Evolutionary conservation across 2,888 invertebrate species (phyloP).

Genomic region (Amphiduros pacificus): DNA sequence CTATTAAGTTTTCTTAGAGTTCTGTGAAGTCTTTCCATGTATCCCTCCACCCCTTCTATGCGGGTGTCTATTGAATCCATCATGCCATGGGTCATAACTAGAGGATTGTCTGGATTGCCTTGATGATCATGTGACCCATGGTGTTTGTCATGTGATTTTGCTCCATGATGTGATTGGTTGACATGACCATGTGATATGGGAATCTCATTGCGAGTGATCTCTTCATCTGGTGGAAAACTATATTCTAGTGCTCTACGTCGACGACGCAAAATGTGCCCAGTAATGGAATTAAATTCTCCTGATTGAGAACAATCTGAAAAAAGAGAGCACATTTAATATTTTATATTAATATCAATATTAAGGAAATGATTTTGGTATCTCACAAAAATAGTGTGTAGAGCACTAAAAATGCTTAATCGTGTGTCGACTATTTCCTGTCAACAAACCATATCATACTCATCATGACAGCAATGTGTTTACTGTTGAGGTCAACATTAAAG

Average conservation of each 20-base stretch:
- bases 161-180: not conserved
- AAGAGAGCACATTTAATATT: not conserved
- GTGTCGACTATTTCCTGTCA: too few relatives aligned
- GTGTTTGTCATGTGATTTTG: not conserved
- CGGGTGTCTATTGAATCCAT: slow-evolving; percentile 40
- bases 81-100: not conserved
- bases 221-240: not conserved
- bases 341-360: not conserved
- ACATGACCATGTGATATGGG: not conserved
- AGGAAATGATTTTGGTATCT: not conserved
- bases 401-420: too few relatives aligned
- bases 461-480: too few relatives aligned
- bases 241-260: slow-evolving; percentile 22
- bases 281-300: slow-evolving; percentile 55
- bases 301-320: slow-evolving; percentile 56
- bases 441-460: too few relatives aligned
- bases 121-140: not conserved
- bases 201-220: not conserved
- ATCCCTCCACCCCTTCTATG: slow-evolving; percentile 59
- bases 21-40: slow-evolving; percentile 64
- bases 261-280: slow-evolving; percentile 47
- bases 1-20: slow-evolving; percentile 64
- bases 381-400: not conserved
- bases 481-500: too few relatives aligned
- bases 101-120: not conserved